Percentiles rank a stretch among this genome's conserved stretches.
Conservation (phyloP, 2,888 invertebrate species). For the Sialis lutaria region DNA sequence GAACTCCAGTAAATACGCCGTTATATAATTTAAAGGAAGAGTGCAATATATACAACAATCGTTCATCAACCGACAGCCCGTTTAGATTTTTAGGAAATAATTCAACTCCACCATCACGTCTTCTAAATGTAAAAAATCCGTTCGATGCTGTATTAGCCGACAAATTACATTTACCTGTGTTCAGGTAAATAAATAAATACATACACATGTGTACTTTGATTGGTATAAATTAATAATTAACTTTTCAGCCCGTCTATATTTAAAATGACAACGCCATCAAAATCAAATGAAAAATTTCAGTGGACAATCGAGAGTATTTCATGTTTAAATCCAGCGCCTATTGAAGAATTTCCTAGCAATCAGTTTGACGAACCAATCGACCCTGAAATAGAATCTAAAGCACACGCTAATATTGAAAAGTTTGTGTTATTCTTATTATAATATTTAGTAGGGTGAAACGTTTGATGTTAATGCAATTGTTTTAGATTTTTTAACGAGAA, state of each 20-base stretch:
- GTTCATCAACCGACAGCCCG: slow-evolving; percentile 13
- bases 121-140: slow-evolving; percentile 43
- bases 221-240: not conserved
- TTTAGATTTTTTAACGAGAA: slow-evolving; percentile 22
- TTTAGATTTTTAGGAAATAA: slow-evolving; percentile 24
- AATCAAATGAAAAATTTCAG: slow-evolving; percentile 31
- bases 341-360: slow-evolving; percentile 42
- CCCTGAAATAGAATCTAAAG: slow-evolving; percentile 40
- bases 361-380: slow-evolving; percentile 46
- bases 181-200: slow-evolving; percentile 31
- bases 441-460: slow-evolving; percentile 2
- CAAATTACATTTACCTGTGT: slow-evolving; percentile 46
- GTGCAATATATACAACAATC: no score
- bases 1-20: no score
- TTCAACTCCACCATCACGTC: slow-evolving; percentile 37
- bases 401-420: slow-evolving; percentile 49
- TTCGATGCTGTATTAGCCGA: slow-evolving; percentile 48
- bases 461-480: slow-evolving; percentile 5
- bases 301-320: slow-evolving; percentile 60
- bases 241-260: slow-evolving; percentile 24
- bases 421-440: slow-evolving; percentile 12
- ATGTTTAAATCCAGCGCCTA: slow-evolving; percentile 45
- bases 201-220: not conserved
- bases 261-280: slow-evolving; percentile 20
- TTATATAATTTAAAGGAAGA: no score